These are phyloP conservation scores for Ianthella basta DNA, from an alignment of 37 sponge, comb jelly and placozoan species.

Conservation along the genomic window DNA sequence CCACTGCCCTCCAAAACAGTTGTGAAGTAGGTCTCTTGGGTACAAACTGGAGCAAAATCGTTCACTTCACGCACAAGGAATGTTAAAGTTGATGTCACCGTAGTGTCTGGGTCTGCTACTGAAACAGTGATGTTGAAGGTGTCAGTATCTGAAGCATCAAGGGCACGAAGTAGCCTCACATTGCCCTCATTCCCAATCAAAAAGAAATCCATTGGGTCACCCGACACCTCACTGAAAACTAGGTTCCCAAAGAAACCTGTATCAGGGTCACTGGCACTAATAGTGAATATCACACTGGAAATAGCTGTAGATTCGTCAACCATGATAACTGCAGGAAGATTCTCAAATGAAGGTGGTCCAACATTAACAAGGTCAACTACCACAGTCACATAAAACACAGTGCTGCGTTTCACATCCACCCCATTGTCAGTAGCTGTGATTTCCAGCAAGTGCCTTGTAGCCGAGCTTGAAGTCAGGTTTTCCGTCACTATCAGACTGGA, in stretches of 20 bases:
- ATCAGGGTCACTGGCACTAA: slow-evolving; percentile 55
- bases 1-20: slow-evolving; percentile 8
- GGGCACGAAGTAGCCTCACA: slow-evolving; percentile 29
- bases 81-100: slow-evolving; percentile 19
- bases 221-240: slow-evolving; percentile 10
- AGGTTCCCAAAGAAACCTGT: slow-evolving; percentile 53
- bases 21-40: background rate
- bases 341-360: slow-evolving; percentile 46
- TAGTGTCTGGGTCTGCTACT: slow-evolving; percentile 40
- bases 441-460: background rate
- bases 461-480: background rate
- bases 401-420: background rate
- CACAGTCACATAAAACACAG: slow-evolving; percentile 26
- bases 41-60: slow-evolving; percentile 50
- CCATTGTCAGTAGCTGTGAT: slow-evolving; percentile 56
- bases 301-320: slow-evolving; percentile 47
- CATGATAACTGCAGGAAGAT: slow-evolving; percentile 48
- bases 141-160: slow-evolving; percentile 39
- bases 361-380: slow-evolving; percentile 31
- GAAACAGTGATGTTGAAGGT: slow-evolving; percentile 50
- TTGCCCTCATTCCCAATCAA: slow-evolving; percentile 57
- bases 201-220: slow-evolving; percentile 25
- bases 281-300: slow-evolving; percentile 36
- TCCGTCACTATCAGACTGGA: background rate
- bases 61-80: slow-evolving; percentile 57